Percentiles rank a stretch among this genome's conserved stretches.
Evolutionary conservation across 2,888 invertebrate species (phyloP).

Genomic region (Hylaea fasciaria): DNA sequence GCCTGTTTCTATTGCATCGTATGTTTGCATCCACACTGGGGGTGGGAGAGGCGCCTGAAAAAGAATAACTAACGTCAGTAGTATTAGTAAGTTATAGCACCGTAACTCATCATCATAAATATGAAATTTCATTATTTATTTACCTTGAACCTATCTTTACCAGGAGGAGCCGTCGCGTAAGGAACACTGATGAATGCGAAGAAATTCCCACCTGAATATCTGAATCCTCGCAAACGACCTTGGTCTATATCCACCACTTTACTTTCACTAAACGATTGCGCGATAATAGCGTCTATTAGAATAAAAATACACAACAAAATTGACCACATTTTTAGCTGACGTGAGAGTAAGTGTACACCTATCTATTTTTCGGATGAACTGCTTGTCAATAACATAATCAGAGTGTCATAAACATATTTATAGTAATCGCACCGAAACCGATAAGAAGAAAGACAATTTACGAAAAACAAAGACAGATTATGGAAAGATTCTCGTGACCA

Average conservation of each 20-base stretch:
- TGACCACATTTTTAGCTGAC: constrained; percentile 7
- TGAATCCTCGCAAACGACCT: constrained; percentile 19
- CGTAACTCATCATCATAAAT: too few relatives aligned
- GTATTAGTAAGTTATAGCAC: neutral
- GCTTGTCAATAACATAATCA: constrained; percentile 7
- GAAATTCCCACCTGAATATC: neutral
- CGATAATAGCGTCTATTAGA: neutral
- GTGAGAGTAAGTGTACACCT: neutral
- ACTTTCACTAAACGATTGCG: constrained; percentile 13
- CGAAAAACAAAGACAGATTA: constrained; percentile 3
- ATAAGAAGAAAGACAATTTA: constrained; percentile 22
- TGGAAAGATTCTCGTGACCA: constrained; percentile 5
- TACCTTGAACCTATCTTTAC: constrained; percentile 23
- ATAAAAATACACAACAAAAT: constrained; percentile 1
- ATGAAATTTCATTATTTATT: neutral
- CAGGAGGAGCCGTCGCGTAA: constrained; percentile 25
- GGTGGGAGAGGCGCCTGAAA: constrained; percentile 32
- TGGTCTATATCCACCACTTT: constrained; percentile 16
- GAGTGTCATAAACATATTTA: constrained; percentile 8
- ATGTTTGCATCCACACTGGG: constrained; percentile 24
- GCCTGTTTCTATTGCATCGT: constrained; percentile 15
- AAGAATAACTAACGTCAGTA: neutral
- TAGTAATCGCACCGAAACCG: constrained; percentile 11
- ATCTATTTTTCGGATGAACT: constrained; percentile 17
- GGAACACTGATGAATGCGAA: constrained; percentile 23